These are phyloP conservation scores for Aphelenchoides fujianensis DNA, from an alignment of 1,140 invertebrate genomes.

Conservation along the genomic window DNA sequence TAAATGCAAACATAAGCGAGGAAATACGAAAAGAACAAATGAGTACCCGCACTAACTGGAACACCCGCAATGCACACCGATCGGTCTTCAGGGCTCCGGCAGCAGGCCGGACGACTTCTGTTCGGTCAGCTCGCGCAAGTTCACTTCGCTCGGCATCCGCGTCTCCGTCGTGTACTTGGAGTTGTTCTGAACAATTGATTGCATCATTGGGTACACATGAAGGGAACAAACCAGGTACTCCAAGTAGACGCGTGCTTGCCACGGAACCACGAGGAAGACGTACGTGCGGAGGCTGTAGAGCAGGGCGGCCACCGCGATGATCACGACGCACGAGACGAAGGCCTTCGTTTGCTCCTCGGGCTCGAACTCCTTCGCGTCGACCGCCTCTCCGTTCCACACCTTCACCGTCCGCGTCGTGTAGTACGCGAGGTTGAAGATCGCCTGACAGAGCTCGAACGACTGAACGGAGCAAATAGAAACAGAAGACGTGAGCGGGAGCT, in stretches of 20 bases:
- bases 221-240: no score
- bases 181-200: background rate
- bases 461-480: background rate
- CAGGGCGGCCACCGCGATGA: background rate
- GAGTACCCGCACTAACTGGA: background rate
- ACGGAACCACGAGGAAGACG: background rate
- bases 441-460: background rate
- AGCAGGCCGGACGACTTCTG: background rate
- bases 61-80: background rate
- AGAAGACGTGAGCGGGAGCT: background rate
- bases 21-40: background rate
- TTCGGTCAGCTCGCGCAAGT: background rate
- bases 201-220: no score
- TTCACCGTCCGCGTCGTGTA: background rate
- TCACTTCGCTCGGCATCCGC: background rate
- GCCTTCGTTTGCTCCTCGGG: background rate
- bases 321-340: background rate
- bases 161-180: background rate
- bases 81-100: background rate
- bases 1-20: background rate
- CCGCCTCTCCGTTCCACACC: background rate
- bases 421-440: background rate
- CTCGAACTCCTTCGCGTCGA: background rate
- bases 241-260: background rate
- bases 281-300: constrained; percentile 1